Evolutionary conservation across 2,797 vertebrate genomes (phyloP).

Genomic region (Urosaurus nigricauda): DNA sequence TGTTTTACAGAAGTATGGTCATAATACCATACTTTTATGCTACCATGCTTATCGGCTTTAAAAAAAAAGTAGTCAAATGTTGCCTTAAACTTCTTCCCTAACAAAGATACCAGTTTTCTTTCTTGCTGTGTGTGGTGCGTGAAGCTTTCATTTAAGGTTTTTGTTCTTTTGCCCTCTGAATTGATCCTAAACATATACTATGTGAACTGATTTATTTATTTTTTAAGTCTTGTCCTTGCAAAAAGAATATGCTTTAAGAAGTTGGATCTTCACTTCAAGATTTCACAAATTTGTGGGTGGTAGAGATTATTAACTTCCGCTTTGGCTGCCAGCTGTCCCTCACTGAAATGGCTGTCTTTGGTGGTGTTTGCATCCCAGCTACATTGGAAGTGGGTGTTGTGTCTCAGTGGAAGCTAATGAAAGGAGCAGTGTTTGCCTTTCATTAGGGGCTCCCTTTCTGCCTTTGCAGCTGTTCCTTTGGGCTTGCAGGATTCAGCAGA

Average conservation of each 20-base stretch:
- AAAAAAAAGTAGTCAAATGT: background rate
- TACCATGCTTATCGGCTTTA: conserved; percentile 26
- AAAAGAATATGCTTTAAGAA: conserved; percentile 39
- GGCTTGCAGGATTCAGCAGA: conserved; percentile 37
- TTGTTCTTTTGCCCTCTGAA: conserved; percentile 1
- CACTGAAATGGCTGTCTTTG: conserved; percentile 5
- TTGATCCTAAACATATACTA: conserved; percentile 48
- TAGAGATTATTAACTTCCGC: conserved; percentile 19
- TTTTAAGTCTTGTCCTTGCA: conserved; percentile 19
- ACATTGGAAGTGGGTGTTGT: conserved; percentile 38
- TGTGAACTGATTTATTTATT: conserved; percentile 36
- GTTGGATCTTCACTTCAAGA: conserved; percentile 1
- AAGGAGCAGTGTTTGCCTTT: conserved; percentile 11
- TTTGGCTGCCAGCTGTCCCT: background rate
- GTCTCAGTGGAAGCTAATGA: conserved; percentile 46
- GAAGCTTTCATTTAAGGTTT: conserved; percentile 8
- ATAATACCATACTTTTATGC: conserved; percentile 11
- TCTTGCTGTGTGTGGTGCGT: conserved; percentile 38
- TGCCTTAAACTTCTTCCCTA: conserved; percentile 25
- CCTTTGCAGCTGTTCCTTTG: conserved; percentile 23
- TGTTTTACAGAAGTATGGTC: conserved; percentile 24
- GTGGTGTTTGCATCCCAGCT: conserved; percentile 35
- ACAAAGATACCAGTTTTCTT: conserved; percentile 20
- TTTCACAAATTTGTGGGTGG: background rate
- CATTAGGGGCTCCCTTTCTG: background rate